Evolutionary conservation across 2,797 vertebrate species (phyloP).

Genomic region (Esox masquinongy): DNA sequence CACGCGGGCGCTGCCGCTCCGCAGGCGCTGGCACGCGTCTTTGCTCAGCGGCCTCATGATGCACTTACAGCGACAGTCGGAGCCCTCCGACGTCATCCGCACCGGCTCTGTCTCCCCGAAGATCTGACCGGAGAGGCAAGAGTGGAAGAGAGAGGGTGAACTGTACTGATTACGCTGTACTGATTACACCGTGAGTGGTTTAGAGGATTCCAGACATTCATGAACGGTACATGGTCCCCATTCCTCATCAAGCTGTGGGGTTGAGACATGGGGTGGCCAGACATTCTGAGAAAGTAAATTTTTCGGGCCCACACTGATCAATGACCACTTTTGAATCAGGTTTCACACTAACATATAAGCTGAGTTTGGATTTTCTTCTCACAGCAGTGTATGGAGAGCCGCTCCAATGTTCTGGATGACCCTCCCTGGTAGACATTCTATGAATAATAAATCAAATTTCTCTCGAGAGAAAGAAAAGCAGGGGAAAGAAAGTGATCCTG

Average conservation of each 20-base stretch:
- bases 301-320: slow-evolving; percentile 2
- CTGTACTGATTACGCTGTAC: not conserved
- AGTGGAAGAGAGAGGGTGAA: not conserved
- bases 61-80: slow-evolving; percentile 97
- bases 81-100: slow-evolving; percentile 93
- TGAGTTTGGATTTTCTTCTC: slow-evolving; percentile 14
- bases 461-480: slow-evolving; percentile 51
- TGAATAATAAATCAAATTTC: slow-evolving; percentile 45
- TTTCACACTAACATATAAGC: slow-evolving; percentile 4
- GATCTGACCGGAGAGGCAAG: slow-evolving; percentile 65
- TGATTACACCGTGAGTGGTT: not conserved
- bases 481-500: slow-evolving; percentile 49
- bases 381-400: slow-evolving; percentile 12
- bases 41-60: slow-evolving; percentile 92
- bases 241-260: not conserved
- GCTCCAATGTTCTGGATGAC: slow-evolving; percentile 29
- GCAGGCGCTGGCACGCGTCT: slow-evolving; percentile 87
- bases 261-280: not conserved
- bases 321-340: not conserved
- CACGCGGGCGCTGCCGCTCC: slow-evolving; percentile 77
- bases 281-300: slow-evolving; percentile 5
- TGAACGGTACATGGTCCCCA: not conserved
- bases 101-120: slow-evolving; percentile 90
- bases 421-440: slow-evolving; percentile 29
- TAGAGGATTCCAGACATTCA: not conserved